Conservation (phyloP, 2,888 invertebrate species). For the Diadegma fenestrale region DNA sequence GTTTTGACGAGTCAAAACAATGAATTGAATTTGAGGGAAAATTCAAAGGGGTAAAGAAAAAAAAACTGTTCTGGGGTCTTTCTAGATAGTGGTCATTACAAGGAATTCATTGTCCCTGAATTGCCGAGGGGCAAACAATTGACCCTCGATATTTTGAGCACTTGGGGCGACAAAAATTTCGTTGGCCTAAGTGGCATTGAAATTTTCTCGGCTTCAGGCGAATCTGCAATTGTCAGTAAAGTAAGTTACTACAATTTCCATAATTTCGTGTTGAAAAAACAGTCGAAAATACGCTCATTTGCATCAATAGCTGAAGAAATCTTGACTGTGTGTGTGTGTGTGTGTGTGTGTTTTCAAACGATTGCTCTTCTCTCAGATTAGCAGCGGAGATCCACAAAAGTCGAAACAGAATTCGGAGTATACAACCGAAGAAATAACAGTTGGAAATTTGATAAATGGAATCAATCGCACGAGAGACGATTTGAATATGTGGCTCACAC, state of each 20-base stretch:
- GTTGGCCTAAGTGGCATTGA: slow-evolving; percentile 93
- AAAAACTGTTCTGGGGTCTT: slow-evolving; percentile 50
- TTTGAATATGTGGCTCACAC: slow-evolving; percentile 91
- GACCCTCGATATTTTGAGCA: slow-evolving; percentile 89
- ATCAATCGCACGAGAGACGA: slow-evolving; percentile 91
- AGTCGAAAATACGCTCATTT: neutral
- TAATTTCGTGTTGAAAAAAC: neutral
- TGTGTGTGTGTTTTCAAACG: neutral
- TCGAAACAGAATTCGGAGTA: slow-evolving; percentile 89
- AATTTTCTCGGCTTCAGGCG: slow-evolving; percentile 89
- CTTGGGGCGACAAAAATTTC: slow-evolving; percentile 93
- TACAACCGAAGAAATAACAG: slow-evolving; percentile 87
- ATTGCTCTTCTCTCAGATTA: slow-evolving; percentile 82
- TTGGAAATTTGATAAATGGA: slow-evolving; percentile 89
- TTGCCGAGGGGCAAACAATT: slow-evolving; percentile 89
- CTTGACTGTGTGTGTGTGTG: neutral
- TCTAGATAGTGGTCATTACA: slow-evolving; percentile 68
- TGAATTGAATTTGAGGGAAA: neutral
- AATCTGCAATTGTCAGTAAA: slow-evolving; percentile 87
- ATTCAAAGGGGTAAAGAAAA: slow-evolving; percentile 9
- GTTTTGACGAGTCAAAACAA: slow-evolving; percentile 14
- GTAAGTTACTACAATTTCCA: slow-evolving; percentile 81
- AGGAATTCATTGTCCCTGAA: slow-evolving; percentile 91
- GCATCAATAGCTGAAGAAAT: neutral
- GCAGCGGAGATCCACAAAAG: slow-evolving; percentile 86